Evolutionary conservation across 2,888 invertebrate genomes (phyloP).

Genomic region (Drymonia ruficornis): DNA sequence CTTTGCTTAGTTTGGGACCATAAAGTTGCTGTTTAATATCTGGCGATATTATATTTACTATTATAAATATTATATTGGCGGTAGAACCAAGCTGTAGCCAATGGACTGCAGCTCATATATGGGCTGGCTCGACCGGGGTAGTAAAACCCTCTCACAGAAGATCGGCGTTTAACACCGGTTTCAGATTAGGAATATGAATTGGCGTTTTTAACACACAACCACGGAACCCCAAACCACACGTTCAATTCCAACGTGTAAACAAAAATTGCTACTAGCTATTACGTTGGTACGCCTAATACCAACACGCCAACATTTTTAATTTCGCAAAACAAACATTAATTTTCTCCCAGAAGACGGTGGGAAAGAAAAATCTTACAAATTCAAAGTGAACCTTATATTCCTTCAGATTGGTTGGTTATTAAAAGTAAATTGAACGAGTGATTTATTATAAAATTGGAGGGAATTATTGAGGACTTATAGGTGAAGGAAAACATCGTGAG

Average conservation of each 20-base stretch:
- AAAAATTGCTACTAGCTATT: slow-evolving; percentile 9
- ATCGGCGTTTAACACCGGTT: too few relatives aligned
- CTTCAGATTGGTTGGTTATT: slow-evolving; percentile 22
- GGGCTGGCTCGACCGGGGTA: too few relatives aligned
- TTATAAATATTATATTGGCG: too few relatives aligned
- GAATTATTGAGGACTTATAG: too few relatives aligned
- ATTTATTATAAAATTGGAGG: slow-evolving; percentile 8
- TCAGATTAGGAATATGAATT: too few relatives aligned
- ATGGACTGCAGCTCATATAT: too few relatives aligned
- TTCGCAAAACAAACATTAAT: slow-evolving; percentile 76
- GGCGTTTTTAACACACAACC: neutral
- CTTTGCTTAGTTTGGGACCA: too few relatives aligned
- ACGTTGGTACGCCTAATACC: slow-evolving; percentile 6
- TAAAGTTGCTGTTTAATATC: too few relatives aligned
- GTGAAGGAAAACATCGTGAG: too few relatives aligned
- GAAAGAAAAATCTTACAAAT: slow-evolving; percentile 34
- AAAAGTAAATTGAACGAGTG: slow-evolving; percentile 28
- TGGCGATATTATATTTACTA: too few relatives aligned
- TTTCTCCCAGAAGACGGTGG: slow-evolving; percentile 45
- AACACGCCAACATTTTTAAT: slow-evolving; percentile 56
- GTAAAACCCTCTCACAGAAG: too few relatives aligned
- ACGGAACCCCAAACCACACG: neutral
- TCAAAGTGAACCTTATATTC: slow-evolving; percentile 38
- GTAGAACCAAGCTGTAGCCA: too few relatives aligned
- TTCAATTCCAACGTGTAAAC: slow-evolving; percentile 5